These are phyloP conservation scores for Xanthia icteritia DNA, from an alignment of 2,888 invertebrate genomes.

Conservation along the genomic window DNA sequence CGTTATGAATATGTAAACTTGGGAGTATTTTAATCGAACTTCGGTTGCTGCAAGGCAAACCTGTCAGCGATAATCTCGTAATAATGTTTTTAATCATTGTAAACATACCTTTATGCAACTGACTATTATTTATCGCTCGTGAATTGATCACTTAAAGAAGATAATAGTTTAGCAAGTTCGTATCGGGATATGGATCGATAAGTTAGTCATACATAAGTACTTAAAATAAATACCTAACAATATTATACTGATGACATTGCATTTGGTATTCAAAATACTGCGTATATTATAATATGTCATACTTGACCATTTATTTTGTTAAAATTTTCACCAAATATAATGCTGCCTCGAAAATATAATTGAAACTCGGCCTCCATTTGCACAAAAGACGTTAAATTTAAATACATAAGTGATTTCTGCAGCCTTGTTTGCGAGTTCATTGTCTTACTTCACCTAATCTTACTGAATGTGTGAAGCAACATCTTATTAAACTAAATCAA, in stretches of 20 bases:
- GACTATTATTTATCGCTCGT: slow-evolving; percentile 62
- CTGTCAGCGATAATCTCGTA: slow-evolving; percentile 69
- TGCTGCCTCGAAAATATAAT: slow-evolving; percentile 37
- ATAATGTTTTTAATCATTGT: slow-evolving; percentile 60
- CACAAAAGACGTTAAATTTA: slow-evolving; percentile 52
- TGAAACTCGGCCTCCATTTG: slow-evolving; percentile 48
- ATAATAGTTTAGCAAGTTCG: slow-evolving; percentile 44
- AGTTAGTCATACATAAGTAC: slow-evolving; percentile 21
- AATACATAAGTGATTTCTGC: slow-evolving; percentile 63
- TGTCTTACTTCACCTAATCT: slow-evolving; percentile 67
- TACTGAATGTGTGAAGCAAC: slow-evolving; percentile 43
- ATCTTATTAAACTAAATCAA: slow-evolving; percentile 24
- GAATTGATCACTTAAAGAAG: slow-evolving; percentile 49
- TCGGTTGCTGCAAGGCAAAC: slow-evolving; percentile 77
- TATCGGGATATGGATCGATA: slow-evolving; percentile 34
- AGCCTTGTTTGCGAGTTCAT: slow-evolving; percentile 70
- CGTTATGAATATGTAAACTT: slow-evolving; percentile 64
- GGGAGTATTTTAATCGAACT: slow-evolving; percentile 72
- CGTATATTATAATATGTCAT: not conserved
- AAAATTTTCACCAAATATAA: slow-evolving; percentile 14
- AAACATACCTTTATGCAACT: slow-evolving; percentile 43
- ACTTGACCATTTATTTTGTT: not conserved
- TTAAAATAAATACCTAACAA: slow-evolving; percentile 15
- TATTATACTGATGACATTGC: slow-evolving; percentile 42
- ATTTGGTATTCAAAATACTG: slow-evolving; percentile 17